Conservation (phyloP, 2,888 invertebrate species). For the Cheilosia urbana region DNA sequence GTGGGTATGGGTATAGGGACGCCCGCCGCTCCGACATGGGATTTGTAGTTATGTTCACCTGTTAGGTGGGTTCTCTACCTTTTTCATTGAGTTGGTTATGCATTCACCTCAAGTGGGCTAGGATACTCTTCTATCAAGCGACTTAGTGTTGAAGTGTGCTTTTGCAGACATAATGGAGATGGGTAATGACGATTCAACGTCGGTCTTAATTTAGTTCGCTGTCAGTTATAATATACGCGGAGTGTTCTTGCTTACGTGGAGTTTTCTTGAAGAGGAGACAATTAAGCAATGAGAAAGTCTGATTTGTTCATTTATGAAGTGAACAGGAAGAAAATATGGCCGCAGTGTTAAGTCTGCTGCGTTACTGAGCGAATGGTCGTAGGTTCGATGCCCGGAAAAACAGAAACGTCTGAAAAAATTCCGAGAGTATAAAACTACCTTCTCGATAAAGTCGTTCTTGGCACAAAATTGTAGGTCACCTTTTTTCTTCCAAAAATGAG, state of each 20-base stretch:
- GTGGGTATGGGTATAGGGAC: not conserved
- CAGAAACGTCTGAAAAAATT: too few species aligned
- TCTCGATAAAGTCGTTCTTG: too few species aligned
- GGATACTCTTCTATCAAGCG: conserved; percentile 3
- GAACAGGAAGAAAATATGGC: too few species aligned
- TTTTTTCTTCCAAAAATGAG: too few species aligned
- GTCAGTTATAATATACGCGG: not conserved
- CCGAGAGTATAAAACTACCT: too few species aligned
- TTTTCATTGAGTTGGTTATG: conserved; percentile 12
- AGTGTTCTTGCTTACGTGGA: conserved; percentile 12
- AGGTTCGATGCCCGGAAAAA: too few species aligned
- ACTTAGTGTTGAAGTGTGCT: conserved; percentile 47
- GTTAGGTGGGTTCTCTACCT: conserved; percentile 9
- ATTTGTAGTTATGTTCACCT: conserved; percentile 50
- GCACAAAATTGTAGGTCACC: too few species aligned
- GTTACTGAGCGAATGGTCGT: too few species aligned
- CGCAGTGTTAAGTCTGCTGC: too few species aligned
- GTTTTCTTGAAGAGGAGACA: conserved; percentile 1
- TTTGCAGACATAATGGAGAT: conserved; percentile 49
- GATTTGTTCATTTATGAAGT: too few species aligned
- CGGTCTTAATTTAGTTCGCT: conserved; percentile 54
- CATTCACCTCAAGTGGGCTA: conserved; percentile 30
- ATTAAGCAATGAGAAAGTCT: too few species aligned
- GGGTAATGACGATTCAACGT: conserved; percentile 56
- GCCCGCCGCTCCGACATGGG: not conserved